A percentile compares a stretch with the other conserved stretches of the same genome.
phyloP scores from a whole-genome alignment of 1,140 invertebrate species.

The Drosophila prosaltans region DNA sequence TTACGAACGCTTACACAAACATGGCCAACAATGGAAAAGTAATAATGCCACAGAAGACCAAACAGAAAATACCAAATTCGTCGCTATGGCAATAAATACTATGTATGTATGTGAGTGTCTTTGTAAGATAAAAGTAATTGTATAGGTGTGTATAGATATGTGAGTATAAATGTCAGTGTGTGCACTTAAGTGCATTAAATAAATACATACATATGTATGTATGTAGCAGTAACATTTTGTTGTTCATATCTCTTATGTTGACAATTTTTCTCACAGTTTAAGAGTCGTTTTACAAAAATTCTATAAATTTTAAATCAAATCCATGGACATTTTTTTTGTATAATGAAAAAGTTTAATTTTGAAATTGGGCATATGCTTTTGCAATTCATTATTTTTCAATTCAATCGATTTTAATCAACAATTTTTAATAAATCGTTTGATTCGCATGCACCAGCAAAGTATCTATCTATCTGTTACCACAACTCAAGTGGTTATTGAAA shows the following conservation, averaged over 20 bases:
- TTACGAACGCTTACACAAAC: conserved; percentile 15
- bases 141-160: neutral
- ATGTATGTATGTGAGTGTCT: neutral
- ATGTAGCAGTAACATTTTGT: neutral
- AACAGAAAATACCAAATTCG: conserved; percentile 5
- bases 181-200: conserved; percentile 15
- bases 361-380: neutral
- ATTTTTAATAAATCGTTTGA: neutral
- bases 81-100: neutral
- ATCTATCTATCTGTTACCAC: neutral
- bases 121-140: neutral
- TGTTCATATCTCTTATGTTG: neutral
- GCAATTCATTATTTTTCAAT: conserved; percentile 4
- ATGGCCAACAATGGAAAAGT: conserved; percentile 18
- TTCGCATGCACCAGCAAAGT: neutral
- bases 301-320: neutral
- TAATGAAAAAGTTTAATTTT: neutral
- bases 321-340: neutral
- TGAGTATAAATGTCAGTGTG: neutral
- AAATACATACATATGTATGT: neutral
- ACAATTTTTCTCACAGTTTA: neutral
- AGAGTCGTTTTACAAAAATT: neutral
- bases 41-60: conserved; percentile 12
- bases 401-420: conserved; percentile 1
- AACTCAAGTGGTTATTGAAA: neutral